Percentiles rank a stretch among this genome's conserved stretches.
Evolutionary conservation across 1,140 invertebrate genomes (phyloP).

Genomic region (Drosophila tropicalis): DNA sequence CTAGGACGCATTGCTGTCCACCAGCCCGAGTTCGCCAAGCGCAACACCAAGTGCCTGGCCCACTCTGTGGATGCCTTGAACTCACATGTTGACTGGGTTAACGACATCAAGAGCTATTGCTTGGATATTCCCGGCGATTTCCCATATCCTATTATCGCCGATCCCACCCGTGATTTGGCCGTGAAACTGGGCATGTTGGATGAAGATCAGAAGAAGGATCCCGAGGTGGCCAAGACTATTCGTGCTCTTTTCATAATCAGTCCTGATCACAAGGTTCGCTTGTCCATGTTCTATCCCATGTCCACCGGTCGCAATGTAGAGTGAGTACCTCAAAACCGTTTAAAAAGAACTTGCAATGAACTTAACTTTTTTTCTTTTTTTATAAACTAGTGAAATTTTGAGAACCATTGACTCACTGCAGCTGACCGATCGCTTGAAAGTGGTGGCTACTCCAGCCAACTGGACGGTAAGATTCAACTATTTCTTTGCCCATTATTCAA

Average conservation of each 20-base stretch:
- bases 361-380: conserved; percentile 74
- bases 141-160: conserved; percentile 95
- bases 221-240: conserved; percentile 90
- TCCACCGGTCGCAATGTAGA: conserved; percentile 96
- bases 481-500: background rate
- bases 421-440: conserved; percentile 88
- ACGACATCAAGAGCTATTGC: conserved; percentile 91
- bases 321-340: conserved; percentile 85
- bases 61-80: conserved; percentile 92
- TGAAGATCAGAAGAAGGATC: conserved; percentile 89
- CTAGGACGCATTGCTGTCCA: conserved; percentile 90
- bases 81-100: conserved; percentile 92
- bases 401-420: conserved; percentile 95
- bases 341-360: background rate
- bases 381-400: conserved; percentile 92
- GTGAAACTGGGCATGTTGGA: conserved; percentile 94
- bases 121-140: conserved; percentile 88
- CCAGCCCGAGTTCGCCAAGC: conserved; percentile 89
- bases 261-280: conserved; percentile 91
- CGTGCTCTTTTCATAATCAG: conserved; percentile 94
- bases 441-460: conserved; percentile 93
- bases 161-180: conserved; percentile 90
- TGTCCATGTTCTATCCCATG: conserved; percentile 95
- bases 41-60: conserved; percentile 93
- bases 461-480: conserved; percentile 88